A percentile compares a stretch with the other conserved stretches of the same genome.
Evolutionary conservation across 2,797 vertebrate genomes (phyloP).

Genomic region (Lophius americanus): DNA sequence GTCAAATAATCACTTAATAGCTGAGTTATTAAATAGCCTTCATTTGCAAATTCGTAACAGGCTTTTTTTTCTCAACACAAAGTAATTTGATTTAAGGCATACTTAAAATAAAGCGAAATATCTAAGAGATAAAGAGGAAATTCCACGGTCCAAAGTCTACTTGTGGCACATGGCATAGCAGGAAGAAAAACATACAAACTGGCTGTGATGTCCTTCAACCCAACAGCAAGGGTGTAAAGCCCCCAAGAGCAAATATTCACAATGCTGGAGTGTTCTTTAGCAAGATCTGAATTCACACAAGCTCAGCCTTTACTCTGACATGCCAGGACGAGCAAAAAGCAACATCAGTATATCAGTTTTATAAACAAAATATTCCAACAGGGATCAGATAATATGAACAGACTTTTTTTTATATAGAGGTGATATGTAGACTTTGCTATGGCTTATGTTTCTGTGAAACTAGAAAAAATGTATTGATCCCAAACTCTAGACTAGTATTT

Average conservation of each 20-base stretch:
- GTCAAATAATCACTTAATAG: slow-evolving; percentile 39
- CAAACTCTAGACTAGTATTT: neutral
- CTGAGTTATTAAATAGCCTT: slow-evolving; percentile 54
- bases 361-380: neutral
- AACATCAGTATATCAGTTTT: neutral
- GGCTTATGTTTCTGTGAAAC: neutral
- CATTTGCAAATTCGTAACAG: no score
- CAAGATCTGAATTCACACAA: neutral
- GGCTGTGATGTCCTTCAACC: slow-evolving; percentile 42
- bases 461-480: neutral
- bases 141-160: slow-evolving; percentile 48
- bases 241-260: slow-evolving; percentile 35
- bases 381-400: neutral
- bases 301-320: slow-evolving; percentile 7
- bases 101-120: neutral
- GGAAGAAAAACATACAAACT: slow-evolving; percentile 18
- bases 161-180: neutral
- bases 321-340: neutral
- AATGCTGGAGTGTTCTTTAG: slow-evolving; percentile 6
- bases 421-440: neutral
- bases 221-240: slow-evolving; percentile 18
- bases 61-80: neutral
- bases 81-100: neutral
- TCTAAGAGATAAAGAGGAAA: slow-evolving; percentile 6
- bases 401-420: neutral